Base-by-base conservation (phyloP, 2,888 invertebrate species). In the Baronia brevicornis region DNA sequence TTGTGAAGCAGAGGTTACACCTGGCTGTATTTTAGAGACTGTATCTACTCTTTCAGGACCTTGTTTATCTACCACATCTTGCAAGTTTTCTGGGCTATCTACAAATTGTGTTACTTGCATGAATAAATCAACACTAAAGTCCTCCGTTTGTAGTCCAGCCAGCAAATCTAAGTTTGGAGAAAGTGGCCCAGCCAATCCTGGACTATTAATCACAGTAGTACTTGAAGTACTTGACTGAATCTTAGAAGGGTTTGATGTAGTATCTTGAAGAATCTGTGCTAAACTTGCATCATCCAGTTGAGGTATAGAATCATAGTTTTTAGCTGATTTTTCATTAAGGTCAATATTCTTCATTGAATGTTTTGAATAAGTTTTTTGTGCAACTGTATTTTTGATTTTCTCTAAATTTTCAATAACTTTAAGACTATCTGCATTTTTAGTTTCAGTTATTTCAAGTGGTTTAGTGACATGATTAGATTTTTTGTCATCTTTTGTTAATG, bases 31-130 rank as follows among this genome's bases (percentile, higher is more conserved):
- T 15, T 49, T 37, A 10, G 67, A 44, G 10, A 54, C 48, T 2
- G 71, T 36, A 38, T 80, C 82, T 14, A 78, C 84, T 57, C 84
- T 84, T 5, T 84, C 86, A 18, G 87, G 55, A 1, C 88, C 87
- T 55, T 88, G 88, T 39, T 90, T 90, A 53, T 91, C 91, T 34
- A 91, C 90, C 10, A 90, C 90, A 60, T 90, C 91, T 54, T 91
- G 90, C 36, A 91, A 69, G 48, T 90, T 90, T 54, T 88, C 88
- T 26, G 84, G 84, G 41, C 90, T 90, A 35, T 90, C 90, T 5
- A 90, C 91, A 11, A 91, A 71, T 31, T 90, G 89, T 1, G 91
- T 91, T n/a, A 91, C 91, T 67, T 91, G 90, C 75, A 90, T 89
- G 19, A 91, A 62, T 43, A 91, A 84, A 65, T 91, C 91, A 45